Evolutionary conservation across 2,113 vertebrate genomes (phyloP), one percentile per base, ranked within the genome.

Genomic region (Chionomys nivalis): DNA sequence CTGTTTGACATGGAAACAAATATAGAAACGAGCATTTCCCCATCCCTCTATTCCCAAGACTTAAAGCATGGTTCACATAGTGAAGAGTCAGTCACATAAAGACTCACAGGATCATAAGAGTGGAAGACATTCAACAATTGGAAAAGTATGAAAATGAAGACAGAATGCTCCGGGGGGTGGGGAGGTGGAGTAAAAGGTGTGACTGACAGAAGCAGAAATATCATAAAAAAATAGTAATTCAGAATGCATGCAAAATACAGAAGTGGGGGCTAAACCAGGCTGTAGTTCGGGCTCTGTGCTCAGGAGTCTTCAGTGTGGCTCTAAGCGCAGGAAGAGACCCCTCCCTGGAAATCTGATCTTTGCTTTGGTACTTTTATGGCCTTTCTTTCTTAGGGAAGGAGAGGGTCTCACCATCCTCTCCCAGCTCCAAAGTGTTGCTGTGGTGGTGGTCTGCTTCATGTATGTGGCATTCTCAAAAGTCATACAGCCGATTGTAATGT

Each of bases 311-410:
- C 94, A 95, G 94, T 87, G 78, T 39, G 79, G 95, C 86, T 90
- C 70, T 89, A 92, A 91, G 96, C 82, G 86, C 94, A 93, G 72
- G 94, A 81, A 93, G 89, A 95, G 75, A 76, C 65, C 77, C 89
- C 52, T 66, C 78, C 82, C n/a, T 97, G 78, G 96, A 97, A 97
- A 97, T 93, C 24, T 92, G 96, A 96, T 85, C 52, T 44, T 87
- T 95, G 91, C 96, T 97, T 96, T 96, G 96, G 96, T 96, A 97
- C 97, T 97, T 98, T 97, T 96, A 98, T 97, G 96, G 93, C 96
- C 95, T 97, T 97, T 97, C 93, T 97, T 97, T 97, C 93, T 95
- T 93, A 96, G 93, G 91, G 96, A 97, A 91, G 89, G 96, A 97
- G 86, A 96, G 96, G 78, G 82, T 94, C 91, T 94, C 87, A 87